phyloP scores from a whole-genome alignment of 1,140 invertebrate species.

The Drosophila lacteicornis region DNA sequence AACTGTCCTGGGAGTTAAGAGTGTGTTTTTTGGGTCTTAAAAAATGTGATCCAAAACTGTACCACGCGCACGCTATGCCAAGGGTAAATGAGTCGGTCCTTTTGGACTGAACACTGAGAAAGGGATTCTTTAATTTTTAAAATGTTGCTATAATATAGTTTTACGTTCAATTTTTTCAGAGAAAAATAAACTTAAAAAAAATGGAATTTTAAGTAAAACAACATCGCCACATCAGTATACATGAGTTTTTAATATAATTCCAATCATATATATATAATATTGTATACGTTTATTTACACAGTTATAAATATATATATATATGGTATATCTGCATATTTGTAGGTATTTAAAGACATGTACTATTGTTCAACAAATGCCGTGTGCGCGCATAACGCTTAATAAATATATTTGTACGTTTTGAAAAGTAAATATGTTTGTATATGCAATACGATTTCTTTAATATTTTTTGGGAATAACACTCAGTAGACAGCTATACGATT shows the following conservation, averaged over 20 bases:
- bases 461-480: constrained; percentile 35
- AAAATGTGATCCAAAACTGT: constrained; percentile 33
- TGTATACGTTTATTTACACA: constrained; percentile 51
- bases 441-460: constrained; percentile 29
- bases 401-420: constrained; percentile 62
- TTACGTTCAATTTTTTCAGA: background rate
- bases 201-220: background rate
- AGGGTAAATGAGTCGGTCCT: background rate
- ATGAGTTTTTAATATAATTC: constrained; percentile 37
- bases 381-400: constrained; percentile 51
- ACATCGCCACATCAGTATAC: constrained; percentile 4
- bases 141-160: background rate
- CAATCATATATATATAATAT: constrained; percentile 37
- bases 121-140: background rate
- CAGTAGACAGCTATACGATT: constrained; percentile 35
- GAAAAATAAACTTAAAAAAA: too few relatives aligned
- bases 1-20: background rate
- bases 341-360: constrained; percentile 35
- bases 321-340: constrained; percentile 6
- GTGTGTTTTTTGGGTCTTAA: constrained; percentile 20
- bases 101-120: background rate
- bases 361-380: constrained; percentile 47
- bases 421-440: constrained; percentile 34
- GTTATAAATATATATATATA: constrained; percentile 44
- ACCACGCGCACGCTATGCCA: background rate